phyloP scores from a whole-genome alignment of 2,888 invertebrate species.

The Habrosyne pyritoides region DNA sequence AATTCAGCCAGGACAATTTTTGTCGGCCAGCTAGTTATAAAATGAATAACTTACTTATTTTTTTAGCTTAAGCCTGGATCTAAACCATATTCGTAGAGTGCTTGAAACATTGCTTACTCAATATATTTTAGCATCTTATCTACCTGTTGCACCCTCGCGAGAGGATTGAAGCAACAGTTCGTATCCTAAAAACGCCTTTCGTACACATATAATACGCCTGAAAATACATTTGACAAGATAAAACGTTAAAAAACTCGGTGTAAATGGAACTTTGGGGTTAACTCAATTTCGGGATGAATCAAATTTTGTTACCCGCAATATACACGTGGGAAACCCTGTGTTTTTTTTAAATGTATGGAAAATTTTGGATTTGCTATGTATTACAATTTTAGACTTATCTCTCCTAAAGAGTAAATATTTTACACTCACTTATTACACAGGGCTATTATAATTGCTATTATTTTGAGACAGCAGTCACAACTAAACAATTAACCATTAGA shows the following conservation, averaged over 20 bases:
- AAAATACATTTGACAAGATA: slow-evolving; percentile 15
- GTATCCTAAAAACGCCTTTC: slow-evolving; percentile 23
- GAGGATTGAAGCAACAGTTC: slow-evolving; percentile 1
- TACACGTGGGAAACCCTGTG: not conserved
- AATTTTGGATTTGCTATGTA: too few species aligned
- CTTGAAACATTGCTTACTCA: slow-evolving; percentile 21
- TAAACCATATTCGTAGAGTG: not conserved
- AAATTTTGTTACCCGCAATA: slow-evolving; percentile 42
- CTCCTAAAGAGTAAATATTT: too few species aligned
- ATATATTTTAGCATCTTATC: slow-evolving; percentile 34
- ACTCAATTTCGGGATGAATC: slow-evolving; percentile 57
- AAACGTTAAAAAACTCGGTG: slow-evolving; percentile 31
- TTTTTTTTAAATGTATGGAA: not conserved
- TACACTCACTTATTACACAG: too few species aligned
- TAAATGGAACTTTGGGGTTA: slow-evolving; percentile 49
- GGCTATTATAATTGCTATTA: too few species aligned
- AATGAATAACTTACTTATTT: too few species aligned
- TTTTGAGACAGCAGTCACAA: too few species aligned
- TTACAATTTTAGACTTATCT: too few species aligned
- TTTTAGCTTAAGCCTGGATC: not conserved
- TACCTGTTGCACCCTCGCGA: slow-evolving; percentile 42
- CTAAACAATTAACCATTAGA: too few species aligned
- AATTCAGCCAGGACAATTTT: too few species aligned
- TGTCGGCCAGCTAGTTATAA: too few species aligned
- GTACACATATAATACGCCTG: slow-evolving; percentile 9